These are phyloP conservation scores for Cheilosia soror DNA, from an alignment of 2,888 invertebrate species.

Conservation along the genomic window DNA sequence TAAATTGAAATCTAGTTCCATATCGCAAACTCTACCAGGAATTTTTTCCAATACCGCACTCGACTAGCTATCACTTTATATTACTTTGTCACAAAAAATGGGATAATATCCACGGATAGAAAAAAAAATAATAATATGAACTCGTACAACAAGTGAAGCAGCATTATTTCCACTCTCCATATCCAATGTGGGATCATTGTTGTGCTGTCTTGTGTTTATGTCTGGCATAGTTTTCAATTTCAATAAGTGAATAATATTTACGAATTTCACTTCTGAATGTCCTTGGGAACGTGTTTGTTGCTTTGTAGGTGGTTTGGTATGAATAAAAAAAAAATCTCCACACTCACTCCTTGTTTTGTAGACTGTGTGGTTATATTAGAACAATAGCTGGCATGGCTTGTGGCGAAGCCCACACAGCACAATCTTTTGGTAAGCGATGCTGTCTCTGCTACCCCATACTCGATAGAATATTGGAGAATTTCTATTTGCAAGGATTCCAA, in stretches of 20 bases:
- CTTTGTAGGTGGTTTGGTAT: conserved; percentile 20
- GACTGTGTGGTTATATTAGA: conserved; percentile 16
- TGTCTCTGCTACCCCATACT: not conserved
- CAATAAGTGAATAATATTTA: conserved; percentile 73
- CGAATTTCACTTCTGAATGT: conserved; percentile 48
- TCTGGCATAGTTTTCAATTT: conserved; percentile 70
- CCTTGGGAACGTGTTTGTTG: conserved; percentile 36
- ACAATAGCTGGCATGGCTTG: not conserved
- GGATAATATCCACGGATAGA: not conserved
- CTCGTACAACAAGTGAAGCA: conserved; percentile 16
- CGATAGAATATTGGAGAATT: not conserved
- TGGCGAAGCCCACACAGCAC: conserved; percentile 4
- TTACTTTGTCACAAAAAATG: conserved; percentile 16
- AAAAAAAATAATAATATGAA: conserved; percentile 5
- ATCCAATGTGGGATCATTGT: conserved; percentile 21
- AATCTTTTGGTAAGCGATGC: conserved; percentile 41
- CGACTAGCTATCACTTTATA: conserved; percentile 32
- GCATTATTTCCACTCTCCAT: not conserved
- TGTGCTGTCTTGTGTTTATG: conserved; percentile 38
- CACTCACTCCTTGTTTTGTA: not conserved
- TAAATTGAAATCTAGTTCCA: conserved; percentile 36
- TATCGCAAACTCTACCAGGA: conserved; percentile 1
- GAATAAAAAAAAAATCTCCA: conserved; percentile 1
- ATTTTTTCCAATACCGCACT: conserved; percentile 9
- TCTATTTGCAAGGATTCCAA: conserved; percentile 47